Evolutionary conservation across 2,797 vertebrate species (phyloP).

Genomic region (Syngnathus rostellatus): DNA sequence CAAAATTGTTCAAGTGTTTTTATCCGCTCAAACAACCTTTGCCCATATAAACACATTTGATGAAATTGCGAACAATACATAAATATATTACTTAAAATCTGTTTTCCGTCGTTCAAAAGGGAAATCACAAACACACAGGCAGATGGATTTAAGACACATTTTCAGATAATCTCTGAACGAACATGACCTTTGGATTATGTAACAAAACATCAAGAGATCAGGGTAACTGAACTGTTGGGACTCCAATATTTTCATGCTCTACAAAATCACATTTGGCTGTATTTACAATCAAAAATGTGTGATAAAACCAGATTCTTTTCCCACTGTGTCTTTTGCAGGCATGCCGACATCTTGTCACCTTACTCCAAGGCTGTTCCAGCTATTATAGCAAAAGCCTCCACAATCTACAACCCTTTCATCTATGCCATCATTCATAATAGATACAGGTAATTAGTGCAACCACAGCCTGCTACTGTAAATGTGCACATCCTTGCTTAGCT

Average conservation of each 20-base stretch:
- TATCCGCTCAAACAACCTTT: conserved; percentile 10
- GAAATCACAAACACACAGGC: conserved; percentile 6
- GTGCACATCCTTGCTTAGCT: too few species aligned
- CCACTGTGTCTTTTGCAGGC: conserved; percentile 51
- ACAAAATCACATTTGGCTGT: not conserved
- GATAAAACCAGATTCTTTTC: conserved; percentile 1
- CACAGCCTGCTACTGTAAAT: not conserved
- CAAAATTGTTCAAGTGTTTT: conserved; percentile 10
- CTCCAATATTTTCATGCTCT: not conserved
- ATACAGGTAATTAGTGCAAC: conserved; percentile 71
- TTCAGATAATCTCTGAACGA: conserved; percentile 31
- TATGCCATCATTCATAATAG: conserved; percentile 83
- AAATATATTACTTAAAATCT: conserved; percentile 27
- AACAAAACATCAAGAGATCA: conserved; percentile 16
- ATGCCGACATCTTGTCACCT: conserved; percentile 69
- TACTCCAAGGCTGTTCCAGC: conserved; percentile 84
- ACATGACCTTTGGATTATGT: conserved; percentile 14
- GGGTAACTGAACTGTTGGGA: conserved; percentile 1
- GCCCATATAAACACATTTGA: conserved; percentile 11
- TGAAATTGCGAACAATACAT: conserved; percentile 1
- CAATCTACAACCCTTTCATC: conserved; percentile 86
- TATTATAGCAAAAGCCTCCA: conserved; percentile 81
- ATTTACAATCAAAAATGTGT: not conserved
- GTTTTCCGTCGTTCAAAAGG: conserved; percentile 14
- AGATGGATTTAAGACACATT: conserved; percentile 32